A percentile compares a stretch with the other conserved stretches of the same genome.
These are phyloP conservation scores for Benitochromis conjunctus DNA, from an alignment of 2,113 vertebrate genomes.

Conservation along the genomic window DNA sequence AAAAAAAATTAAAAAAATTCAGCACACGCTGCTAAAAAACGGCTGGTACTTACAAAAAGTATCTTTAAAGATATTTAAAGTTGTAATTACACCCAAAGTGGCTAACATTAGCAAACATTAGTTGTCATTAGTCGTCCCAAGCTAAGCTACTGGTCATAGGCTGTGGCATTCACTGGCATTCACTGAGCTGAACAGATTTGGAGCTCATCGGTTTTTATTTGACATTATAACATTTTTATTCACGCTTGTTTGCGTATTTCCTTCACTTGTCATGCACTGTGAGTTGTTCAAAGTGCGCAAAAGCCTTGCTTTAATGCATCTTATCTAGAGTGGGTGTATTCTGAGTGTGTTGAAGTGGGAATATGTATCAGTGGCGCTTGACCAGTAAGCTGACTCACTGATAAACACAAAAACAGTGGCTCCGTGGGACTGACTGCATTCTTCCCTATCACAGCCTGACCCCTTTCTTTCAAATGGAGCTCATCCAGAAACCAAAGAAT, in stretches of 20 bases:
- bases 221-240: not conserved
- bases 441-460: not conserved
- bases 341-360: slow-evolving; percentile 17
- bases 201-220: not conserved
- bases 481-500: not conserved
- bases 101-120: not conserved
- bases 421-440: not conserved
- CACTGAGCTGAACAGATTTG: not conserved
- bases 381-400: slow-evolving; percentile 22
- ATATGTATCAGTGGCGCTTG: slow-evolving; percentile 16
- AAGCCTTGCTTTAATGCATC: not conserved
- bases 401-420: not conserved
- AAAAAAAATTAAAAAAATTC: not conserved
- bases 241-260: not conserved
- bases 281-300: slow-evolving; percentile 10
- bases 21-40: not conserved
- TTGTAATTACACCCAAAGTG: not conserved
- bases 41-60: not conserved
- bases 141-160: not conserved
- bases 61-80: not conserved
- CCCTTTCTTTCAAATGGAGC: not conserved
- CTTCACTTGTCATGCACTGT: not conserved
- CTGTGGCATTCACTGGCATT: not conserved
- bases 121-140: not conserved
- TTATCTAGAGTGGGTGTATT: slow-evolving; percentile 23